Conservation (phyloP, 2,797 vertebrate species). For the Hapalemur alaotrensis region DNA sequence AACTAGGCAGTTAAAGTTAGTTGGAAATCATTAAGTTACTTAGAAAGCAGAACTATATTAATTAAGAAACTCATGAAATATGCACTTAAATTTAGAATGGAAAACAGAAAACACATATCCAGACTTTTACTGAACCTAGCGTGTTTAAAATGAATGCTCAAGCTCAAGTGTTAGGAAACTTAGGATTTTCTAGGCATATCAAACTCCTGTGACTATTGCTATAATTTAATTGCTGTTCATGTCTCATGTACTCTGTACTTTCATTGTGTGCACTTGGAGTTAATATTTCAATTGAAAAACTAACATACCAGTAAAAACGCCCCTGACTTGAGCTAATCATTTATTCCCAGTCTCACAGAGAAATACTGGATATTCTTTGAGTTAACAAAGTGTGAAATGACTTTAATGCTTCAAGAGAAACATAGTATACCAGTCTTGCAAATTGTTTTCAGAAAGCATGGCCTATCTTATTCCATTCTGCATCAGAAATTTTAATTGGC, state of each 20-base stretch:
- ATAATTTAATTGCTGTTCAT: neutral
- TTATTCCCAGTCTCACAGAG: neutral
- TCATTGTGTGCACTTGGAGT: neutral
- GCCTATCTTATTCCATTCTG: neutral
- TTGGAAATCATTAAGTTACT: neutral
- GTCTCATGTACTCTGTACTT: neutral
- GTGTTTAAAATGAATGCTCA: neutral
- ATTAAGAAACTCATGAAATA: neutral
- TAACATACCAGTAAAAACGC: neutral
- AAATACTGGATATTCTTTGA: neutral
- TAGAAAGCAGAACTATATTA: neutral
- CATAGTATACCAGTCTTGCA: neutral
- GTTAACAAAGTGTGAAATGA: conserved; percentile 35
- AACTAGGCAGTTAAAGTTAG: conserved; percentile 1
- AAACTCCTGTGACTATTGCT: neutral
- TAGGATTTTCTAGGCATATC: neutral
- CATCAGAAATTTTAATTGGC: neutral
- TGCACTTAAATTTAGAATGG: neutral
- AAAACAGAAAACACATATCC: neutral
- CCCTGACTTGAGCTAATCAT: neutral
- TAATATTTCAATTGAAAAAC: conserved; percentile 29
- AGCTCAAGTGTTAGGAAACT: neutral
- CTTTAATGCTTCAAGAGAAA: conserved; percentile 37
- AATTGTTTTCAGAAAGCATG: neutral
- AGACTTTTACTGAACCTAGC: neutral